Evolutionary conservation across 37 sponge, comb jelly and placozoan genomes (phyloP).

Genomic region (Ephydatia muelleri): DNA sequence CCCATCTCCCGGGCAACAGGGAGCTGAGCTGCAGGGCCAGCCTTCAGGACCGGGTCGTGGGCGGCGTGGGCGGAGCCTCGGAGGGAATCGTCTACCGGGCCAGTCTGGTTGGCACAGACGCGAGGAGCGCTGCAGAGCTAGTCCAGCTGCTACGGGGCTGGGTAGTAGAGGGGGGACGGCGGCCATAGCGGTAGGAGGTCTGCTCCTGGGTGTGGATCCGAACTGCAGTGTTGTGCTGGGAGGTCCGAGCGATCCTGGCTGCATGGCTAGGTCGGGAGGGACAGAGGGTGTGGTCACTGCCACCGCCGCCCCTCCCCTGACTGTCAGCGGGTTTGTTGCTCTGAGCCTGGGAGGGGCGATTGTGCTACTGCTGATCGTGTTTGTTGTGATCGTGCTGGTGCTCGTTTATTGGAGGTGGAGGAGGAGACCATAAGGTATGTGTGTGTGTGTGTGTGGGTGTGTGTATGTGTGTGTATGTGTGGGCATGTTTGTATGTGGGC

Average conservation of each 20-base stretch:
- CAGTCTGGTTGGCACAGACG: conserved; percentile 23
- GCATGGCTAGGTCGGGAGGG: not conserved
- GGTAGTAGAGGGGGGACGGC: conserved; percentile 6
- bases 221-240: conserved; percentile 12
- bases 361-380: not conserved
- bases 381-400: not conserved
- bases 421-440: not conserved
- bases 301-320: not conserved
- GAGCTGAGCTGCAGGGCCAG: conserved; percentile 21
- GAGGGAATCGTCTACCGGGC: conserved; percentile 11
- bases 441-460: too few relatives aligned
- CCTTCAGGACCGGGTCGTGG: conserved; percentile 20
- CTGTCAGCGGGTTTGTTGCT: not conserved
- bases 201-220: conserved; percentile 6
- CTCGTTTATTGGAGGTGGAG: not conserved
- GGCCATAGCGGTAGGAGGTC: not conserved
- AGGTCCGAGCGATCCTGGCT: conserved; percentile 23
- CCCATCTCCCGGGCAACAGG: not conserved
- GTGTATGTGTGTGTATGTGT: not conserved
- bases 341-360: not conserved
- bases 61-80: not conserved
- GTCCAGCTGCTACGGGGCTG: conserved; percentile 25
- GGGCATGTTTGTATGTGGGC: too few relatives aligned
- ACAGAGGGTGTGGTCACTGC: not conserved
- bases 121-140: conserved; percentile 8